Evolutionary conservation across 1,140 invertebrate species (phyloP).

Genomic region (Euwallacea similis): DNA sequence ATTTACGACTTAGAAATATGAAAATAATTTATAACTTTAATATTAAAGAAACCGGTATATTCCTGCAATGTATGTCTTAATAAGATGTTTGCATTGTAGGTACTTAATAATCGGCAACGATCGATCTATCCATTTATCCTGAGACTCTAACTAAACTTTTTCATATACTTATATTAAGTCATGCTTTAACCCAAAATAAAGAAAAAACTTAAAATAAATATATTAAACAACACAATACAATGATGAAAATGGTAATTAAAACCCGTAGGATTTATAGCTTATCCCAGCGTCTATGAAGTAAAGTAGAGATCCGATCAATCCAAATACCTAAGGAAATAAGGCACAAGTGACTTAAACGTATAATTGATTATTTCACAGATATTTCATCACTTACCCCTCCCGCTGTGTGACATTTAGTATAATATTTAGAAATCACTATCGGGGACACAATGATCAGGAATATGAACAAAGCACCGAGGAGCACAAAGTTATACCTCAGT

Average conservation of each 20-base stretch:
- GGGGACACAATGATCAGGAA: constrained; percentile 36
- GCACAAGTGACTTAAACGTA: constrained; percentile 3
- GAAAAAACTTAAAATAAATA: neutral
- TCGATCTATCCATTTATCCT: too few relatives aligned
- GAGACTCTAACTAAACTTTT: too few relatives aligned
- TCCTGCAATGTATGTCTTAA: too few relatives aligned
- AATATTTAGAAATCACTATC: constrained; percentile 17
- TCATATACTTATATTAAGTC: too few relatives aligned
- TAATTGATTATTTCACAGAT: neutral
- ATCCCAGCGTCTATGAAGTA: constrained; percentile 31
- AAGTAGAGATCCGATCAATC: constrained; percentile 27
- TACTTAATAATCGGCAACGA: too few relatives aligned
- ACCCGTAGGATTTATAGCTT: constrained; percentile 23
- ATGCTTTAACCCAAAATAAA: neutral
- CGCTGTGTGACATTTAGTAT: constrained; percentile 19
- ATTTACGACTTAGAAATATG: too few relatives aligned
- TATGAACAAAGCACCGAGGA: constrained; percentile 27
- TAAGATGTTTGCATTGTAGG: too few relatives aligned
- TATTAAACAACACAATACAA: neutral
- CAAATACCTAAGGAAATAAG: constrained; percentile 35
- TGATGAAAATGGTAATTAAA: neutral
- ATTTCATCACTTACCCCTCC: constrained; percentile 31
- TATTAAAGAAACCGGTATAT: too few relatives aligned
- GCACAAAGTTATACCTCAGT: constrained; percentile 27
- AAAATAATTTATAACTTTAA: too few relatives aligned